Conservation (phyloP, 2,888 invertebrate genomes). For the Diplolepis rosae region DNA sequence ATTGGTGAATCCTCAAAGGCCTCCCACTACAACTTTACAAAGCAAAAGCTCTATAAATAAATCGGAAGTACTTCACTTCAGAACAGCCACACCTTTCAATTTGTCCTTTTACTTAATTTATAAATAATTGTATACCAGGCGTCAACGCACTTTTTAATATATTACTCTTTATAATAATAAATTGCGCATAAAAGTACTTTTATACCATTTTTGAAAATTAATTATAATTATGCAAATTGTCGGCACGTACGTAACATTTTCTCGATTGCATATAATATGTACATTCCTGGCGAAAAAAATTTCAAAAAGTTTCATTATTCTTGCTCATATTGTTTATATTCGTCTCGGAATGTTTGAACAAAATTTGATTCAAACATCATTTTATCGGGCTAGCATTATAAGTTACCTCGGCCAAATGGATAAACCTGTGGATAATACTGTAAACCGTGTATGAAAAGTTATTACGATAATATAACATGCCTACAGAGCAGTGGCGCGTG, state of each 20-base stretch:
- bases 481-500: slow-evolving; percentile 8
- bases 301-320: neutral
- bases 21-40: slow-evolving; percentile 43
- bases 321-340: neutral
- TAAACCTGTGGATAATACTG: slow-evolving; percentile 44
- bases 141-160: too few relatives aligned
- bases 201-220: too few relatives aligned
- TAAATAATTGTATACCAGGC: neutral
- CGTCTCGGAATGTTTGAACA: slow-evolving; percentile 1
- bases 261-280: too few relatives aligned
- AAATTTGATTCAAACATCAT: slow-evolving; percentile 47
- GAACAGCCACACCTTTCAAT: slow-evolving; percentile 31
- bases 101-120: slow-evolving; percentile 16
- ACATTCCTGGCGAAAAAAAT: too few relatives aligned
- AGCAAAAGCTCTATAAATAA: slow-evolving; percentile 48
- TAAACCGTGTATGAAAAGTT: slow-evolving; percentile 52
- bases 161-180: too few relatives aligned
- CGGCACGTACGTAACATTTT: too few relatives aligned
- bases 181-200: too few relatives aligned
- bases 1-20: slow-evolving; percentile 39
- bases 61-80: slow-evolving; percentile 31
- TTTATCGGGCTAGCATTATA: slow-evolving; percentile 49
- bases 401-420: slow-evolving; percentile 49
- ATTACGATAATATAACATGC: slow-evolving; percentile 52
- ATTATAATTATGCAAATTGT: too few relatives aligned